These are phyloP conservation scores for Taenaris catops DNA, from an alignment of 2,888 invertebrate species.

Conservation along the genomic window DNA sequence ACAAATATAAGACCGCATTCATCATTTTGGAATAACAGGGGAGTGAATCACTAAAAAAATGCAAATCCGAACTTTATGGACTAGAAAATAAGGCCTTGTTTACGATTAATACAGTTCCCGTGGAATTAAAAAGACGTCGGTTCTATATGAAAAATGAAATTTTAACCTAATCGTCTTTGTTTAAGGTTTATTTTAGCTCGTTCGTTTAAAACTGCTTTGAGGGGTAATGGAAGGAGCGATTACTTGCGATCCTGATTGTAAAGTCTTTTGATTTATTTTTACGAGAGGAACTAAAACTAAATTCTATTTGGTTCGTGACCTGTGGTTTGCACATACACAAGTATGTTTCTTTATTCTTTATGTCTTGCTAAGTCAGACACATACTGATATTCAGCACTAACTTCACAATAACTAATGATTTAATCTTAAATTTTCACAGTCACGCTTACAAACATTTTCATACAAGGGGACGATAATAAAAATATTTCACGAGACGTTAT, in stretches of 20 bases:
- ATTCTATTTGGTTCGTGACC: conserved; percentile 38
- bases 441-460: no score
- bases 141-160: conserved; percentile 25
- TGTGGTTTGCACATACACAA: conserved; percentile 24
- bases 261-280: conserved; percentile 61
- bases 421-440: no score
- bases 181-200: conserved; percentile 39
- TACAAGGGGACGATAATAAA: no score
- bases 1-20: conserved; percentile 17
- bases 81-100: conserved; percentile 38
- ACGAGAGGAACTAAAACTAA: conserved; percentile 44
- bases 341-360: no score
- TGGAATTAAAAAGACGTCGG: conserved; percentile 27
- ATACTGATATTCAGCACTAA: no score
- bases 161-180: conserved; percentile 32
- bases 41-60: conserved; percentile 22
- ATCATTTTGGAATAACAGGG: conserved; percentile 18
- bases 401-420: no score
- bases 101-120: conserved; percentile 33
- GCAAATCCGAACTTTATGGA: conserved; percentile 36
- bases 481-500: no score
- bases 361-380: no score
- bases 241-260: conserved; percentile 50
- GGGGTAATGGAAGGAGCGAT: conserved; percentile 47
- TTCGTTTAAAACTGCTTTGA: conserved; percentile 15